These are phyloP conservation scores for Sebastes oblongus DNA, from an alignment of 2,797 vertebrate species.

Conservation along the genomic window DNA sequence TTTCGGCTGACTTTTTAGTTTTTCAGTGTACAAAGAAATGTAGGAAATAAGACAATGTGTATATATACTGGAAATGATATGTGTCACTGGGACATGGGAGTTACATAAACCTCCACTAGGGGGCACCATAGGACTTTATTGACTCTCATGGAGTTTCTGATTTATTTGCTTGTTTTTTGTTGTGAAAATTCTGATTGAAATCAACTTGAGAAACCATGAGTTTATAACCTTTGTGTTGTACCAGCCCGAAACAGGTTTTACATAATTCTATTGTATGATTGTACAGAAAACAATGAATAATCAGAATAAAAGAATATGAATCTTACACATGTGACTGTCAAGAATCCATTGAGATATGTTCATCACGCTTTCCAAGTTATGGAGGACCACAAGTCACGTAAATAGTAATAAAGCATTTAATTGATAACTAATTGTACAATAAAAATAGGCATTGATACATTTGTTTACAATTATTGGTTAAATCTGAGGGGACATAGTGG, in stretches of 20 bases:
- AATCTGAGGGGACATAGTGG: no score
- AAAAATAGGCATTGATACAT: no score
- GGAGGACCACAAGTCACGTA: no score
- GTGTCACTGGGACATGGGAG: not conserved
- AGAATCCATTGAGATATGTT: not conserved
- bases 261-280: not conserved
- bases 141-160: not conserved
- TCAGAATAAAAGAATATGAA: not conserved
- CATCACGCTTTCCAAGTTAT: not conserved
- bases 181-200: not conserved
- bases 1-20: not conserved
- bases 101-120: not conserved
- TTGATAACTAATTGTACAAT: no score
- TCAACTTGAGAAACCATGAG: not conserved
- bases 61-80: not conserved
- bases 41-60: not conserved
- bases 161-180: not conserved
- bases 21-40: not conserved
- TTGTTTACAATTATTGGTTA: no score
- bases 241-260: not conserved
- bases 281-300: not conserved
- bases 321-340: not conserved
- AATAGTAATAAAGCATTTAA: no score
- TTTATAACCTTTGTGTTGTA: not conserved
- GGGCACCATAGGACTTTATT: not conserved